These are phyloP conservation scores for Nephotettix cincticeps DNA, from an alignment of 1,140 invertebrate genomes.

Conservation along the genomic window DNA sequence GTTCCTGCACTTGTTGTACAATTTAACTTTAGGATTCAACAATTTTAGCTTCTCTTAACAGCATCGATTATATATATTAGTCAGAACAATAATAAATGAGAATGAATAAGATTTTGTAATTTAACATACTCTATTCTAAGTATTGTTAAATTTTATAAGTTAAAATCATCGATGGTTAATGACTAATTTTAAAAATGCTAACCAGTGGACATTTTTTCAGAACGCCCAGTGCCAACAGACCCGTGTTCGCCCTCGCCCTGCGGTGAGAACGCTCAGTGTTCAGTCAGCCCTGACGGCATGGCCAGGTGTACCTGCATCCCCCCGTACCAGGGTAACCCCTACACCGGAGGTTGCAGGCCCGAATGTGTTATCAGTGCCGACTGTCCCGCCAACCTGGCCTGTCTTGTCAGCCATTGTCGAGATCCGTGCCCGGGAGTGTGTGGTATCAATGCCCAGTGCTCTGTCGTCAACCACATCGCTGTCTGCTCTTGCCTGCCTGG, in stretches of 20 bases:
- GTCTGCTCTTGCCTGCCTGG: constrained; percentile 74
- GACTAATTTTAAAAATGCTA: no score
- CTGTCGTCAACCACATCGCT: constrained; percentile 77
- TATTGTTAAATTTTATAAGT: no score
- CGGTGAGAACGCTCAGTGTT: constrained; percentile 76
- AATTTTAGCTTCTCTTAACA: no score
- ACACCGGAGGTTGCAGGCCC: constrained; percentile 58
- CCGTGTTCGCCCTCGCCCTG: constrained; percentile 81
- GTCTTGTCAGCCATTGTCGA: constrained; percentile 79
- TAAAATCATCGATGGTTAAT: no score
- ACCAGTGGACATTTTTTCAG: no score
- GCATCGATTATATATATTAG: no score
- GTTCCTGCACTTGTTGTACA: no score
- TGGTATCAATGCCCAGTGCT: constrained; percentile 74
- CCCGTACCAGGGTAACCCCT: constrained; percentile 69
- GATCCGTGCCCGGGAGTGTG: constrained; percentile 85
- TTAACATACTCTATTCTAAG: no score
- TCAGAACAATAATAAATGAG: no score
- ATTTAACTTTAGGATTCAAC: no score
- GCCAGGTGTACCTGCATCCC: constrained; percentile 79
- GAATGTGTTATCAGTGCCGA: constrained; percentile 79
- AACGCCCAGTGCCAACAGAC: constrained; percentile 48
- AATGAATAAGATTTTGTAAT: no score
- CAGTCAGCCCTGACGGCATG: constrained; percentile 62
- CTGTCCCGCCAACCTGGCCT: constrained; percentile 74